Percentiles rank a stretch among this genome's conserved stretches.
Evolutionary conservation across 92 coral and sea anemone species (phyloP).

Genomic region (Hydrozoanthus gracilis): DNA sequence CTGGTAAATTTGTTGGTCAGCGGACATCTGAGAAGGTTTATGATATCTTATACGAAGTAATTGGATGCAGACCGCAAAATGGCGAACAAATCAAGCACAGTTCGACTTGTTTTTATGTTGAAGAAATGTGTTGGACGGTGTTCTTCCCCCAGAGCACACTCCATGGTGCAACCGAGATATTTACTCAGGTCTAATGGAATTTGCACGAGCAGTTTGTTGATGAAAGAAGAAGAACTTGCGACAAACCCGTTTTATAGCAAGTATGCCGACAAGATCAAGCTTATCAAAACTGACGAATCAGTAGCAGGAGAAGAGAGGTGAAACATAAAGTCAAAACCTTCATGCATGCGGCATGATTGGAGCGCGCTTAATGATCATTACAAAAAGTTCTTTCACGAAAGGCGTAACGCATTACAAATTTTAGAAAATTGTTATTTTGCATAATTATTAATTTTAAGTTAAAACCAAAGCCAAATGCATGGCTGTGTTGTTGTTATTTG

Average conservation of each 20-base stretch:
- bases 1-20: too few species aligned
- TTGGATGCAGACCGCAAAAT: not conserved
- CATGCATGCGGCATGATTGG: not conserved
- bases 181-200: not conserved
- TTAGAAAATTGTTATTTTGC: too few species aligned
- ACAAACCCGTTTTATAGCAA: constrained; percentile 33
- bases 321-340: not conserved
- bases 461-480: too few species aligned
- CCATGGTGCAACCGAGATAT: not conserved
- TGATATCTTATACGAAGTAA: too few species aligned
- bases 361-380: not conserved
- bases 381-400: too few species aligned
- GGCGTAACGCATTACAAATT: too few species aligned
- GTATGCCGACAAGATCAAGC: constrained; percentile 39
- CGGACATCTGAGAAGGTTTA: too few species aligned
- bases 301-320: constrained; percentile 7
- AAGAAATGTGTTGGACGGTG: not conserved
- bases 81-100: constrained; percentile 17
- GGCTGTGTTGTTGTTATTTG: too few species aligned
- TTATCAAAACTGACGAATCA: not conserved
- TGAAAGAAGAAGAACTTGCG: constrained; percentile 17
- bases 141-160: not conserved
- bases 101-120: not conserved
- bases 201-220: constrained; percentile 4
- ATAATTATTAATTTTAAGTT: too few species aligned